These are phyloP conservation scores for Morphnarchus princeps DNA, from an alignment of 2,113 vertebrate genomes.

Conservation along the genomic window DNA sequence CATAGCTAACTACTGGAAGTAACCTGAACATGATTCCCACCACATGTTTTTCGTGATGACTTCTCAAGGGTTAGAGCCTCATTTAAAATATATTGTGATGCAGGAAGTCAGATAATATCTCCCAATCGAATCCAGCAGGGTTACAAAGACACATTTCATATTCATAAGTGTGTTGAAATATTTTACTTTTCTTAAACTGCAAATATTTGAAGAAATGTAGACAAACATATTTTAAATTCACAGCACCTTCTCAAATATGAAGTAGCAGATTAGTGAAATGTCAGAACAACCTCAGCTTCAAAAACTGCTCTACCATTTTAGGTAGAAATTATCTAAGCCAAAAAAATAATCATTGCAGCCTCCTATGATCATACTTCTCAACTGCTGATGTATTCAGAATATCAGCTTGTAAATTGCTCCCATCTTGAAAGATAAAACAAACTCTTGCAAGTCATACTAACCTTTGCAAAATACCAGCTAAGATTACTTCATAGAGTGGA, in stretches of 20 bases:
- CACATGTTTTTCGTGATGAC: neutral
- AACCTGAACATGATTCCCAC: neutral
- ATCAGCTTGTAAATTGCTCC: neutral
- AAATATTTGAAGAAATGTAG: slow-evolving; percentile 61
- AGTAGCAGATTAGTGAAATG: slow-evolving; percentile 57
- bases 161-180: slow-evolving; percentile 49
- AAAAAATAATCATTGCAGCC: neutral
- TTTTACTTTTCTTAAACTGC: slow-evolving; percentile 44
- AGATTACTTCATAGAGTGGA: neutral
- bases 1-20: neutral
- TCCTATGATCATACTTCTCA: neutral
- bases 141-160: slow-evolving; percentile 41
- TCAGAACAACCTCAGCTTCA: slow-evolving; percentile 50
- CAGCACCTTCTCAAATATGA: slow-evolving; percentile 44
- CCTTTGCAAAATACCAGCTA: neutral
- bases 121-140: slow-evolving; percentile 24
- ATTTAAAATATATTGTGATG: neutral
- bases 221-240: slow-evolving; percentile 67
- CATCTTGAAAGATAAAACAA: neutral
- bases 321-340: slow-evolving; percentile 11
- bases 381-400: neutral
- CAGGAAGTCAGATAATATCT: neutral
- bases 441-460: neutral
- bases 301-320: slow-evolving; percentile 24
- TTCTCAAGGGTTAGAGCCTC: neutral